phyloP scores from a whole-genome alignment of 2,888 invertebrate species.

The Cerceris rybyensis region DNA sequence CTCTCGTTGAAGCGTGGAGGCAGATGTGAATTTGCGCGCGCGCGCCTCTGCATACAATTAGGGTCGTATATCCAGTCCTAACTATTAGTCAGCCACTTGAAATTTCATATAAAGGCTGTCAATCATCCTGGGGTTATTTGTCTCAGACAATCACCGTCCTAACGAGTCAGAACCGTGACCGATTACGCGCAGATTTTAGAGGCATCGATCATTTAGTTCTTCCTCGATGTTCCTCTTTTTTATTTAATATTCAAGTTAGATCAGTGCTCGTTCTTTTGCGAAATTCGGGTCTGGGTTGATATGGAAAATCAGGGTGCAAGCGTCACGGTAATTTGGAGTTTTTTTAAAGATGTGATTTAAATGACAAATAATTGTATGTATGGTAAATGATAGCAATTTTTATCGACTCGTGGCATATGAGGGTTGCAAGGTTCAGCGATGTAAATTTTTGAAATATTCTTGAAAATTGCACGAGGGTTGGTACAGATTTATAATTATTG shows the following conservation, averaged over 20 bases:
- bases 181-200: slow-evolving; percentile 48
- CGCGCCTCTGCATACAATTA: slow-evolving; percentile 14
- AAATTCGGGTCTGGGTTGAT: neutral
- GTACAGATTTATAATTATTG: no score
- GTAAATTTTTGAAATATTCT: no score
- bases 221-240: slow-evolving; percentile 23
- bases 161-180: slow-evolving; percentile 57
- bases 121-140: slow-evolving; percentile 74
- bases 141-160: slow-evolving; percentile 67
- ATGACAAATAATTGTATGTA: no score
- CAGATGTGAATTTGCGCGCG: slow-evolving; percentile 50
- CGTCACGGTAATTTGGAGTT: neutral
- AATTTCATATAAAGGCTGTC: slow-evolving; percentile 78
- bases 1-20: slow-evolving; percentile 36
- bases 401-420: no score
- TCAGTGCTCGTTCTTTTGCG: slow-evolving; percentile 15
- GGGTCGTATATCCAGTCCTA: slow-evolving; percentile 43
- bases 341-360: neutral
- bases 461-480: no score
- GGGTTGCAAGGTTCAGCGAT: no score
- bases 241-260: slow-evolving; percentile 19
- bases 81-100: slow-evolving; percentile 77
- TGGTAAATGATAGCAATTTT: no score
- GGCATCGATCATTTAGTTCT: slow-evolving; percentile 55
- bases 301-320: slow-evolving; percentile 36